Evolutionary conservation across 1,140 invertebrate genomes (phyloP).

Genomic region (Plodia interpunctella): DNA sequence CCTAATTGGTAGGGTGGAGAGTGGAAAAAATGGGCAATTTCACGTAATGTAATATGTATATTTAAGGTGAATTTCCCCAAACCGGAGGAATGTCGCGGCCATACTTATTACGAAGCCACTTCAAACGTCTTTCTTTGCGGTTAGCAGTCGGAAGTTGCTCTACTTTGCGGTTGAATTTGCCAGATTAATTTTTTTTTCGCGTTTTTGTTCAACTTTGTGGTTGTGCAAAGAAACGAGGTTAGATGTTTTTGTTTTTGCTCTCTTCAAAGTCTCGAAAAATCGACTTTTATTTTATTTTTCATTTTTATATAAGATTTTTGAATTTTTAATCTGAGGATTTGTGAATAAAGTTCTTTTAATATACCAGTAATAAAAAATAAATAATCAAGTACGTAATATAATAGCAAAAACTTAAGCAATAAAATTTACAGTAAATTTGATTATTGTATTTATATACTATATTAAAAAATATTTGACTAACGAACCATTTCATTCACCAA

Average conservation of each 20-base stretch:
- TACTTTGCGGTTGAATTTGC: constrained; percentile 28
- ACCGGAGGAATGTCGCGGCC: constrained; percentile 61
- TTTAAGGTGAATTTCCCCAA: constrained; percentile 70
- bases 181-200: background rate
- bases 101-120: constrained; percentile 67
- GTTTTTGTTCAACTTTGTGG: background rate
- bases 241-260: background rate
- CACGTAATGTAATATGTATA: constrained; percentile 77
- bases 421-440: too few species aligned
- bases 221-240: background rate
- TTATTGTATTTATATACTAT: too few species aligned
- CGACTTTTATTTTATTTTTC: too few species aligned
- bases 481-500: too few species aligned
- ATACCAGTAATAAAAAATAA: too few species aligned
- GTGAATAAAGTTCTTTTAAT: too few species aligned
- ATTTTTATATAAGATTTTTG: too few species aligned
- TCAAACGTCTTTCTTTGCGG: constrained; percentile 59
- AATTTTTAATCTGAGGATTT: too few species aligned
- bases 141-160: constrained; percentile 45
- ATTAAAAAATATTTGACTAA: too few species aligned
- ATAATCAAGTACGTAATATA: too few species aligned
- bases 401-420: too few species aligned
- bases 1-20: constrained; percentile 76
- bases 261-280: too few species aligned
- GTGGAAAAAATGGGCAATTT: constrained; percentile 77